Conservation (phyloP, 2,888 invertebrate species). For the Polylopha cassiicola region DNA sequence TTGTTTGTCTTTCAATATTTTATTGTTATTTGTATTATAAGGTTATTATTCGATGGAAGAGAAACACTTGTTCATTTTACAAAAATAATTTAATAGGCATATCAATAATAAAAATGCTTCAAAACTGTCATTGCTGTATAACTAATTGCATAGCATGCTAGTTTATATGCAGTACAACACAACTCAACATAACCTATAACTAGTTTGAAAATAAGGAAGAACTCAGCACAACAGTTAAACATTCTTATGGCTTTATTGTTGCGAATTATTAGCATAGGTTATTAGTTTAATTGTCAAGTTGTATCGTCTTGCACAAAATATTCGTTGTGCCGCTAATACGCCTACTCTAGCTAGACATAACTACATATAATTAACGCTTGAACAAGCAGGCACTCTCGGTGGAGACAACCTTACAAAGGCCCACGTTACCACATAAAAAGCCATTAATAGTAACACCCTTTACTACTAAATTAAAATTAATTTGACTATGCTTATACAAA, state of each 20-base stretch:
- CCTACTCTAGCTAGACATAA: too few species aligned
- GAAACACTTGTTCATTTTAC: conserved; percentile 48
- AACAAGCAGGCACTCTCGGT: conserved; percentile 62
- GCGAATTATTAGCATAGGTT: too few species aligned
- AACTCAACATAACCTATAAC: conserved; percentile 52
- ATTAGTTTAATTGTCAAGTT: too few species aligned
- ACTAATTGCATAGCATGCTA: conserved; percentile 56
- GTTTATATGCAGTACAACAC: conserved; percentile 50
- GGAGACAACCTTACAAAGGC: conserved; percentile 32
- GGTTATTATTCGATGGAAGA: conserved; percentile 18
- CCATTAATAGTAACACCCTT: conserved; percentile 3
- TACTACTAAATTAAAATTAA: too few species aligned
- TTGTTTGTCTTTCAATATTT: conserved; percentile 1
- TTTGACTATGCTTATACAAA: too few species aligned
- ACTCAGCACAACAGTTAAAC: too few species aligned
- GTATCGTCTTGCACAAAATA: too few species aligned
- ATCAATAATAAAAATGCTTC: conserved; percentile 70
- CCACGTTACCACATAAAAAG: conserved; percentile 19
- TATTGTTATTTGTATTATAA: neutral
- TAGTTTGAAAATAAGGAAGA: conserved; percentile 17
- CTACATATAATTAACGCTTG: conserved; percentile 34
- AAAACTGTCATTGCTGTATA: conserved; percentile 75
- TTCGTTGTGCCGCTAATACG: too few species aligned
- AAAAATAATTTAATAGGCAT: conserved; percentile 78
- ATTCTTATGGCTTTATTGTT: too few species aligned